Conservation (phyloP, 2,797 vertebrate genomes). For the Chlorospingus flavigularis region DNA sequence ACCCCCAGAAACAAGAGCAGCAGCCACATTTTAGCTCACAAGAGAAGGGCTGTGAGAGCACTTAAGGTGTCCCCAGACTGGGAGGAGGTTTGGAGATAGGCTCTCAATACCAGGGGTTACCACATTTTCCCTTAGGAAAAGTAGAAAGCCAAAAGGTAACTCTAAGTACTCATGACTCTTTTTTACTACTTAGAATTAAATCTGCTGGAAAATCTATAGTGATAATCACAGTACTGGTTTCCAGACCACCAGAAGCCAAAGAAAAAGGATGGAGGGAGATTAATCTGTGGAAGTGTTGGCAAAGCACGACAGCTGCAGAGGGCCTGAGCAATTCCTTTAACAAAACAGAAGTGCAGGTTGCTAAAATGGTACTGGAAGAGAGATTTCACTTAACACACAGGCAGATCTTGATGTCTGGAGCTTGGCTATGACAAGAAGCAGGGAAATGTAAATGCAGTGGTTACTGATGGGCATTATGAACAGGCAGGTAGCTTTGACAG, state of each 20-base stretch:
- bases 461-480: not conserved
- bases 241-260: not conserved
- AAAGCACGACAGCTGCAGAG: not conserved
- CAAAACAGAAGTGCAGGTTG: not conserved
- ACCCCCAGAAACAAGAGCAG: not conserved
- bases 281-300: not conserved
- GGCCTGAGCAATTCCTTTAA: not conserved
- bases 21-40: not conserved
- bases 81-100: not conserved
- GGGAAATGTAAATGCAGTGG: not conserved
- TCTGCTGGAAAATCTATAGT: not conserved
- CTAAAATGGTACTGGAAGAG: not conserved
- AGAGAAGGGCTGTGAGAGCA: not conserved
- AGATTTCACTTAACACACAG: not conserved
- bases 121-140: not conserved
- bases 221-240: not conserved
- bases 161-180: not conserved
- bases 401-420: not conserved
- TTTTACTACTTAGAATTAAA: not conserved
- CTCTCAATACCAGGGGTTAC: not conserved
- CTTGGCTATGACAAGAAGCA: not conserved
- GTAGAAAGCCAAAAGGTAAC: not conserved
- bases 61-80: not conserved
- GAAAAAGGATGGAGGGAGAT: not conserved
- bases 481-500: not conserved